Base-by-base conservation (phyloP, 2,797 vertebrate genomes). In the Lepilemur ruficaudatus region DNA sequence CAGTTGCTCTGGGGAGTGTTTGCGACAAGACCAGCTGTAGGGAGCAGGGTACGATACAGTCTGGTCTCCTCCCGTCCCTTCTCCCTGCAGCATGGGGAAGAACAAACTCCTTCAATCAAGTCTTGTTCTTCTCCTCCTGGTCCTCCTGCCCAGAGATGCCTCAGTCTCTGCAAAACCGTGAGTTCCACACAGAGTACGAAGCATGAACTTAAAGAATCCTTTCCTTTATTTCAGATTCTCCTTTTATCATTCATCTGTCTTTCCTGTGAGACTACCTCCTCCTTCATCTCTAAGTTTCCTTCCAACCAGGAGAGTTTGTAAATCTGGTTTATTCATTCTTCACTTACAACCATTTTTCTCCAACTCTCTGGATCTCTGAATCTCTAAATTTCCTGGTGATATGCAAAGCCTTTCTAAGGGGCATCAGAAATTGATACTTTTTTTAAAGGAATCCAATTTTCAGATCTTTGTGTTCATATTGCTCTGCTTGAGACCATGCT, bases 11-110 rank as follows among this genome's bases (percentile, higher is more conserved):
- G 41, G 25, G 25, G 50, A 50, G 25, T 11, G 41, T n/a, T 61
- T 55, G 52, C 80, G 67, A 88, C 67, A 65, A 93, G 90, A 86
- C 8, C 55, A 28, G 38, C 7, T 11, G 52, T 38, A 32, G 38
- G 95, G 48, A 94, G 25, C 14, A 22, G 20, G 48, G 52, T 17
- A 7, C 57, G 11, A 35, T 10, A 17, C 61, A 30, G 35, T 7
- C 48, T 35, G 48, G 30, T 57, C 91, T 96, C 82, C 69, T 63
- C 50, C 1, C 4, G 82, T 18, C 9, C 14, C 6, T 63, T 57
- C 85, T 43, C 20, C 63, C 72, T 78, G 57, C 87, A 96, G n/a
- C 48, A 98, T 98, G 98, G 94, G 35, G 89, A 96, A 78, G 43
- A 72, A 2, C 65, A 41, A 46, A 78, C 43, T 94, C 5, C 78